Percentiles rank a stretch among this genome's conserved stretches.
phyloP scores from a whole-genome alignment of 2,888 invertebrate species.

The Osmoderma eremita region DNA sequence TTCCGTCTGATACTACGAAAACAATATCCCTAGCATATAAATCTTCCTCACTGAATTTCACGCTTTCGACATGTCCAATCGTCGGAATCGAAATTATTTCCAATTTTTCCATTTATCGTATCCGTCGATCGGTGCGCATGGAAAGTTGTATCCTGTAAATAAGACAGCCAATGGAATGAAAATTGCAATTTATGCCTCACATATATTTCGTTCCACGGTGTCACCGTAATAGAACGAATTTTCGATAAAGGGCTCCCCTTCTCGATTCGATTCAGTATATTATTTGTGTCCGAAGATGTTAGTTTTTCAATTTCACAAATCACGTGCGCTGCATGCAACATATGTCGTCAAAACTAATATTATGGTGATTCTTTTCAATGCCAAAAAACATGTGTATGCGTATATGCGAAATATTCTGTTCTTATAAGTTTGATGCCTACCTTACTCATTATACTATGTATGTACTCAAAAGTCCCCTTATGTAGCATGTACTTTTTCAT shows the following conservation, averaged over 20 bases:
- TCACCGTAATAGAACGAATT: slow-evolving; percentile 21
- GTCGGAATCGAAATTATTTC: slow-evolving; percentile 28
- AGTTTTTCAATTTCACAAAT: slow-evolving; percentile 27
- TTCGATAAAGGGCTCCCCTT: slow-evolving; percentile 19
- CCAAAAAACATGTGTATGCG: too few species aligned
- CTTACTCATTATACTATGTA: too few species aligned
- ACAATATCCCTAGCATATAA: slow-evolving; percentile 8
- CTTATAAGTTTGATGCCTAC: too few species aligned
- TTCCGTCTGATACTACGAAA: neutral
- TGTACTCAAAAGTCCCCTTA: too few species aligned
- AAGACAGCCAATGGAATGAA: slow-evolving; percentile 35
- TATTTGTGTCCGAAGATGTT: slow-evolving; percentile 20
- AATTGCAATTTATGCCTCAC: slow-evolving; percentile 32
- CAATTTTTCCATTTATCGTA: slow-evolving; percentile 27
- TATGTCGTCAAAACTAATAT: slow-evolving; percentile 13
- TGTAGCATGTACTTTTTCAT: too few species aligned
- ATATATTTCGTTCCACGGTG: slow-evolving; percentile 15
- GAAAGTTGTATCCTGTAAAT: slow-evolving; percentile 28
- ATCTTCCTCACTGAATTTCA: slow-evolving; percentile 18
- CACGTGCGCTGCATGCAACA: slow-evolving; percentile 10
- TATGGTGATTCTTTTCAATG: neutral
- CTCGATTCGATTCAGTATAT: slow-evolving; percentile 16
- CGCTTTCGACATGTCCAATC: slow-evolving; percentile 19
- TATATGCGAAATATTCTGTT: too few species aligned
- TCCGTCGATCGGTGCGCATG: slow-evolving; percentile 23